These are phyloP conservation scores for Donacobius atricapilla DNA, from an alignment of 2,113 vertebrate species.

Conservation along the genomic window DNA sequence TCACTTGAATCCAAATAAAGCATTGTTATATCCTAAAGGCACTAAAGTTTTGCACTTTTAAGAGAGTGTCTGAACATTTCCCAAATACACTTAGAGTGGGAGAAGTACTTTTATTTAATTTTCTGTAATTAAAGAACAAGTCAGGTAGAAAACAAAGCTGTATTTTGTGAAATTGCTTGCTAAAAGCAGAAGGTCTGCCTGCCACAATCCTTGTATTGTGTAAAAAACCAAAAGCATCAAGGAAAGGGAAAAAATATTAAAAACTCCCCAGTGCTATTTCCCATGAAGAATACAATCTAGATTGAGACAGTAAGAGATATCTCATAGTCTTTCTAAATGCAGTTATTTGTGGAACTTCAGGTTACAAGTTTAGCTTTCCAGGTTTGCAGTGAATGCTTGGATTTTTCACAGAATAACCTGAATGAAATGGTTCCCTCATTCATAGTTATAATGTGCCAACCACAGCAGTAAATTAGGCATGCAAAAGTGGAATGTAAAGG, in stretches of 20 bases:
- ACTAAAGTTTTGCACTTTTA: slow-evolving; percentile 34
- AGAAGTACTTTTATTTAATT: slow-evolving; percentile 53
- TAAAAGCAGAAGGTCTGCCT: background rate
- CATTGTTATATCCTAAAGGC: slow-evolving; percentile 36
- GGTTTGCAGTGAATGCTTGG: background rate
- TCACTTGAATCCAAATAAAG: slow-evolving; percentile 58
- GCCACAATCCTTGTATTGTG: background rate
- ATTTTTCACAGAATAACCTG: slow-evolving; percentile 14
- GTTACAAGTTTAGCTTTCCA: background rate
- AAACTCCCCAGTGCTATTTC: background rate
- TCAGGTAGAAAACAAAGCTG: slow-evolving; percentile 40
- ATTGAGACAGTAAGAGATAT: background rate
- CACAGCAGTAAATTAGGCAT: background rate
- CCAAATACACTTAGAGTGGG: slow-evolving; percentile 16
- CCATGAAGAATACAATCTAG: background rate
- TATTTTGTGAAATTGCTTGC: background rate
- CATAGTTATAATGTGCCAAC: background rate
- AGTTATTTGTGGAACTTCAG: slow-evolving; percentile 3
- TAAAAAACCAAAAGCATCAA: background rate
- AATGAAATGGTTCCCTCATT: background rate
- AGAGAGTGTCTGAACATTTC: slow-evolving; percentile 56
- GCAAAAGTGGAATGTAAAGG: background rate
- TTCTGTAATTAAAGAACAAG: slow-evolving; percentile 64
- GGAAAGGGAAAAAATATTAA: background rate
- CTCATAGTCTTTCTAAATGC: background rate